phyloP scores from a whole-genome alignment of 35 echinoderm and acorn worm genomes.

The Nesometra sesokonis region DNA sequence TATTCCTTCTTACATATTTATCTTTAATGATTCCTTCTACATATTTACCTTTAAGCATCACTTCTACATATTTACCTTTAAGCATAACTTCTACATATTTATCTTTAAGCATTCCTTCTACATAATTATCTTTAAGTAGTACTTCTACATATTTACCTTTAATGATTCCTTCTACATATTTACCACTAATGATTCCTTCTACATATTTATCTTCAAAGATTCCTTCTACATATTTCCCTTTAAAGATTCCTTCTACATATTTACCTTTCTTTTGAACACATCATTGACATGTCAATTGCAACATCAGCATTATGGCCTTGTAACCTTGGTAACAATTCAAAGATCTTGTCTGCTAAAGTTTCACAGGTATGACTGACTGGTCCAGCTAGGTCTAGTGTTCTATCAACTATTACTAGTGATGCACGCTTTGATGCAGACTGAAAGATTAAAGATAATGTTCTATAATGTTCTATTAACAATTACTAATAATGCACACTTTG shows the following conservation, averaged over 20 bases:
- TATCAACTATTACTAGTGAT: conserved; percentile 60
- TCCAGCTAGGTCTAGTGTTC: conserved; percentile 69
- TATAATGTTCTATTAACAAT: not conserved
- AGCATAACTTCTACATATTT: too few species aligned
- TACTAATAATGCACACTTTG: conserved; percentile 29
- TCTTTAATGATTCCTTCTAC: too few species aligned
- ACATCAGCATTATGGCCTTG: conserved; percentile 76
- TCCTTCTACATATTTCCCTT: not conserved
- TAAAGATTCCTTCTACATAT: not conserved
- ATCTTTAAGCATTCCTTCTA: too few species aligned
- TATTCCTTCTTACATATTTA: too few species aligned
- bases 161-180: too few species aligned
- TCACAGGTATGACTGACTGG: conserved; percentile 54
- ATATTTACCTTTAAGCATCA: too few species aligned
- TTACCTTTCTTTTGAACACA: conserved; percentile 65
- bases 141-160: too few species aligned
- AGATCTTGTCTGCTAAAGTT: conserved; percentile 75
- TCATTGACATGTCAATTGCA: conserved; percentile 56
- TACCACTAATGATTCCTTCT: too few species aligned
- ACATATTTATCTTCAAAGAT: too few species aligned
- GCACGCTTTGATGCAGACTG: conserved; percentile 69
- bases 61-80: too few species aligned
- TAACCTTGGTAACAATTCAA: conserved; percentile 48
- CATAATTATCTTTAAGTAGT: too few species aligned
- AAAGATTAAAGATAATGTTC: not conserved